A percentile compares a stretch with the other conserved stretches of the same genome.
Conservation (phyloP, 1,140 invertebrate genomes). For the Drosophila sp. region DNA sequence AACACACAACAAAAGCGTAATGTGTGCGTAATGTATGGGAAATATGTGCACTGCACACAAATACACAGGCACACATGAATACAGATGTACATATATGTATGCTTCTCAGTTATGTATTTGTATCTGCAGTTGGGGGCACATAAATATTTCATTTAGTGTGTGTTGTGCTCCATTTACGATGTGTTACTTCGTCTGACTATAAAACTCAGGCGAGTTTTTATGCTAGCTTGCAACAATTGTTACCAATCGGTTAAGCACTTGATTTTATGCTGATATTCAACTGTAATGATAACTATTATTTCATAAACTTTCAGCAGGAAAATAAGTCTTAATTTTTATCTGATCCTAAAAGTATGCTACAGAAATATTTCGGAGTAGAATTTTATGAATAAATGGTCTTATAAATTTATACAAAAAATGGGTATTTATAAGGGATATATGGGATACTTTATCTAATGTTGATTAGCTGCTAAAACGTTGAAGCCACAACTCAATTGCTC, state of each 20-base stretch:
- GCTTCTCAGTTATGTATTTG: slow-evolving; percentile 15
- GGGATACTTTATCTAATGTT: slow-evolving; percentile 22
- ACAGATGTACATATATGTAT: slow-evolving; percentile 15
- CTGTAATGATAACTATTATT: slow-evolving; percentile 5
- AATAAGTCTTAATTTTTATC: too few relatives aligned
- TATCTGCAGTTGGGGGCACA: slow-evolving; percentile 35
- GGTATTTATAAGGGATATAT: too few relatives aligned
- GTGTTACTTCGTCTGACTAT: slow-evolving; percentile 48
- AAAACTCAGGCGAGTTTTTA: slow-evolving; percentile 20
- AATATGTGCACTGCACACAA: slow-evolving; percentile 69
- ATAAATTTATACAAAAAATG: too few relatives aligned
- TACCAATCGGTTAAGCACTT: slow-evolving; percentile 24
- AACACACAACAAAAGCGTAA: slow-evolving; percentile 64
- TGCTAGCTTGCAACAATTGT: slow-evolving; percentile 37
- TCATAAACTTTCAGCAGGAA: background rate
- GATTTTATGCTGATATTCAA: slow-evolving; percentile 23
- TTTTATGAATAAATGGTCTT: too few relatives aligned
- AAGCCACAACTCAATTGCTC: slow-evolving; percentile 47
- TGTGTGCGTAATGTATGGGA: slow-evolving; percentile 80
- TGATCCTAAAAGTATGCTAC: too few relatives aligned
- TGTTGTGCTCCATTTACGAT: slow-evolving; percentile 78
- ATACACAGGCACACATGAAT: slow-evolving; percentile 23
- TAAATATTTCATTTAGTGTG: slow-evolving; percentile 80
- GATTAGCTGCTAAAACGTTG: slow-evolving; percentile 57
- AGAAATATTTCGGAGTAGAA: too few relatives aligned